Evolutionary conservation across 2,113 vertebrate species (phyloP).

Genomic region (Oplegnathus fasciatus): DNA sequence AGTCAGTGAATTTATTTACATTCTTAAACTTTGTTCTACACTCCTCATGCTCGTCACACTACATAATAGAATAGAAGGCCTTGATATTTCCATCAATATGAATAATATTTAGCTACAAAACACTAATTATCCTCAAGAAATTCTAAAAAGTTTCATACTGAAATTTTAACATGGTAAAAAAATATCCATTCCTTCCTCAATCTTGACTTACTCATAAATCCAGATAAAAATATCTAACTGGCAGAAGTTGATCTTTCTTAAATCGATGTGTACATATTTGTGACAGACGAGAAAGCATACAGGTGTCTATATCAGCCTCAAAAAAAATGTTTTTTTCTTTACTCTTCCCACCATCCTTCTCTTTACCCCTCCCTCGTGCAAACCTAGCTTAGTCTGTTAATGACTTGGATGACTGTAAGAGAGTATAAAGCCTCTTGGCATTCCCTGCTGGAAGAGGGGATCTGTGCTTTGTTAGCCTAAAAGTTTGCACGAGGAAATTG

Average conservation of each 20-base stretch:
- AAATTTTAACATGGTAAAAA: conserved; percentile 14
- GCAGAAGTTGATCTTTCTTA: conserved; percentile 3
- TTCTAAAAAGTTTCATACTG: conserved; percentile 5
- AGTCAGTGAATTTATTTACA: conserved; percentile 26
- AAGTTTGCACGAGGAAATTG: conserved; percentile 80
- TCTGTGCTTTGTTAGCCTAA: conserved; percentile 78
- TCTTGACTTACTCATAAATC: conserved; percentile 10
- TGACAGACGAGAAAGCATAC: conserved; percentile 4
- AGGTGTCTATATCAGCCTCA: conserved; percentile 28
- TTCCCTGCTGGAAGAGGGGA: conserved; percentile 64
- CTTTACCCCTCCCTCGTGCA: conserved; percentile 18
- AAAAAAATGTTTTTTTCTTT: conserved; percentile 47
- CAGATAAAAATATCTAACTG: neutral
- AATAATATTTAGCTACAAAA: conserved; percentile 42
- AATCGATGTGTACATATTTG: conserved; percentile 1
- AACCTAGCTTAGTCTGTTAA: conserved; percentile 67
- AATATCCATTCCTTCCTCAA: neutral
- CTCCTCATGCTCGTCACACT: conserved; percentile 19
- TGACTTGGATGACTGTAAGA: conserved; percentile 69
- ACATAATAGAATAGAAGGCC: conserved; percentile 33
- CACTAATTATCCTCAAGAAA: conserved; percentile 26
- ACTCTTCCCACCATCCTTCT: conserved; percentile 5
- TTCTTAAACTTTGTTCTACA: conserved; percentile 32
- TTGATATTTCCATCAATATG: conserved; percentile 33
- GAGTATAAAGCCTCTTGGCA: conserved; percentile 67